These are phyloP conservation scores for Cephalopachus bancanus DNA, from an alignment of 2,797 vertebrate species.

Conservation along the genomic window DNA sequence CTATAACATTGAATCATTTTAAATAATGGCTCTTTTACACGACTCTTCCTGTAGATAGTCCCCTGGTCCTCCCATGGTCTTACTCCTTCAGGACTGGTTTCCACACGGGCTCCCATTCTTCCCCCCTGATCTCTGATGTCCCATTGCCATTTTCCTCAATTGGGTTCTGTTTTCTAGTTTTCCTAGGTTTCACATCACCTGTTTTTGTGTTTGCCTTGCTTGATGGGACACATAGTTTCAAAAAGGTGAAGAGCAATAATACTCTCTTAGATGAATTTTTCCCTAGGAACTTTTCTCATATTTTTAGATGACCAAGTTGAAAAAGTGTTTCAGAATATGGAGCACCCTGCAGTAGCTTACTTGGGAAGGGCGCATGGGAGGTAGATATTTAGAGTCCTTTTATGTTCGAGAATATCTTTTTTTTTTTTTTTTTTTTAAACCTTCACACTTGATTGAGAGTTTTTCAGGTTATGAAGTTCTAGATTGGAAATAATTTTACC, in stretches of 20 bases:
- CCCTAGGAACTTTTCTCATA: neutral
- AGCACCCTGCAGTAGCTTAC: neutral
- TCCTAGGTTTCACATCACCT: neutral
- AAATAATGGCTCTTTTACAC: neutral
- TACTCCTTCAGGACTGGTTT: neutral
- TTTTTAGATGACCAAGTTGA: slow-evolving; percentile 62
- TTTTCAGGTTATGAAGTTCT: slow-evolving; percentile 29
- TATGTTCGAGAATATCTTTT: neutral
- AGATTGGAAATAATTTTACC: neutral
- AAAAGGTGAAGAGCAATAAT: neutral
- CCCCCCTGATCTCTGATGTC: neutral
- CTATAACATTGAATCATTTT: neutral
- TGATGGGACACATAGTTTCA: neutral
- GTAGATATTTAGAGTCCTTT: slow-evolving; percentile 50
- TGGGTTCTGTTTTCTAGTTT: neutral
- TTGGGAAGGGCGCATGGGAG: neutral
- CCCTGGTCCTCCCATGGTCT: neutral
- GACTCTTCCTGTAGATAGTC: neutral
- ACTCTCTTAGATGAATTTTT: neutral
- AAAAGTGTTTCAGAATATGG: slow-evolving; percentile 14
- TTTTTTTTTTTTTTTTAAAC: neutral
- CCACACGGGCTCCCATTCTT: neutral
- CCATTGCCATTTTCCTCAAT: neutral
- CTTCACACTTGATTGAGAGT: neutral
- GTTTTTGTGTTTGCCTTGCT: neutral